Conservation (phyloP, 2,113 vertebrate species). For the Toxotes chatareus region DNA sequence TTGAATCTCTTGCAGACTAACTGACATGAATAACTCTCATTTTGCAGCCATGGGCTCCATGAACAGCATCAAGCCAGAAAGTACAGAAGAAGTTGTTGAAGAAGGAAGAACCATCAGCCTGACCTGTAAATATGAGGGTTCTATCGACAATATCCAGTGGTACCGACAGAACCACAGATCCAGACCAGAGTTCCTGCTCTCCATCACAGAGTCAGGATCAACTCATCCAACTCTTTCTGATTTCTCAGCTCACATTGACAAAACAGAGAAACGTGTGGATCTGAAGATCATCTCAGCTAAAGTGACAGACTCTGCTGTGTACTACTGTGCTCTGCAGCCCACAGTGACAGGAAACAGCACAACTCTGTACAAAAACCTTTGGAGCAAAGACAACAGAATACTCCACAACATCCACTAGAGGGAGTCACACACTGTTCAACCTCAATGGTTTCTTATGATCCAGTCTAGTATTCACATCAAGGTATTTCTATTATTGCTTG, state of each 20-base stretch:
- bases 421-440: slow-evolving; percentile 14
- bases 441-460: neutral
- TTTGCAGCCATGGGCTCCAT: slow-evolving; percentile 30
- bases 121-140: slow-evolving; percentile 21
- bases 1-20: slow-evolving; percentile 1
- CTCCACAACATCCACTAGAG: slow-evolving; percentile 26
- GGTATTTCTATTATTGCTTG: too few species aligned
- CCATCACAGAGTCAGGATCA: slow-evolving; percentile 10
- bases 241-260: slow-evolving; percentile 23
- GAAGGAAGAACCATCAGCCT: slow-evolving; percentile 41
- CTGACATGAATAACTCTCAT: slow-evolving; percentile 32
- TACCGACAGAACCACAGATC: slow-evolving; percentile 16
- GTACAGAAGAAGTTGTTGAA: slow-evolving; percentile 30
- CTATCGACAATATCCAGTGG: neutral
- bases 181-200: neutral
- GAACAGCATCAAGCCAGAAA: slow-evolving; percentile 32
- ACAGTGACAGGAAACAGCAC: slow-evolving; percentile 40
- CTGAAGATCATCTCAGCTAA: slow-evolving; percentile 27
- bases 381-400: slow-evolving; percentile 32
- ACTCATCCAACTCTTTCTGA: neutral
- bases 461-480: neutral
- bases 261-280: neutral
- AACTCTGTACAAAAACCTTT: slow-evolving; percentile 49
- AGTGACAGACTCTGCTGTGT: slow-evolving; percentile 42
- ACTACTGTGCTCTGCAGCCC: slow-evolving; percentile 43